A percentile compares a stretch with the other conserved stretches of the same genome.
These are phyloP conservation scores for Mesoclemmys tuberculata DNA, from an alignment of 2,113 vertebrate species.

Conservation along the genomic window DNA sequence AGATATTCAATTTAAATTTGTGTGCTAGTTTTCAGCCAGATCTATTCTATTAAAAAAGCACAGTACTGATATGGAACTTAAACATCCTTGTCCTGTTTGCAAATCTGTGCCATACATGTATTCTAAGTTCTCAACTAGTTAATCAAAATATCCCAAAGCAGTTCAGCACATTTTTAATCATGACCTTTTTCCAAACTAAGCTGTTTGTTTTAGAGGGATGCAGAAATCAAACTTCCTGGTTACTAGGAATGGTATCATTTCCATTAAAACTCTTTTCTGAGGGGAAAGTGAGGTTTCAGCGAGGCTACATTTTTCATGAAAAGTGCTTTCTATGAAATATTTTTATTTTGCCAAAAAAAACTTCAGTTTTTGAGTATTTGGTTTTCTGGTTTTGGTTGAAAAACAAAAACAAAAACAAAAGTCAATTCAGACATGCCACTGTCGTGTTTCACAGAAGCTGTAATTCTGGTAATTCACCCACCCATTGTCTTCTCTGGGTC, in stretches of 20 bases:
- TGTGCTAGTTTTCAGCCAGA: background rate
- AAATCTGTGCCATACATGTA: background rate
- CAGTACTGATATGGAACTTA: background rate
- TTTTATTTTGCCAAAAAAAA: background rate
- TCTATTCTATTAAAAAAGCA: background rate
- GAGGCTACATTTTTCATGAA: background rate
- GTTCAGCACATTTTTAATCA: background rate
- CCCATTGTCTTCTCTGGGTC: too few species aligned
- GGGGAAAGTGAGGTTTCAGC: constrained; percentile 4
- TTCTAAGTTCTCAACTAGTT: background rate
- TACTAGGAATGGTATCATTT: background rate
- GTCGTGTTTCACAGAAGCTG: background rate
- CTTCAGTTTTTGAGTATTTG: background rate
- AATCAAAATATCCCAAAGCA: constrained; percentile 19
- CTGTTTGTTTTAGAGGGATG: background rate
- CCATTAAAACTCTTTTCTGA: background rate
- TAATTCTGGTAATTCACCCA: too few species aligned
- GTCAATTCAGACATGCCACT: background rate
- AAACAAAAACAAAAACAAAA: background rate
- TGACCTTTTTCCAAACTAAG: background rate
- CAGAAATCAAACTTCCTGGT: background rate
- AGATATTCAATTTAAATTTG: background rate
- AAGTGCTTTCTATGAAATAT: background rate
- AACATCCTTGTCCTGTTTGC: background rate
- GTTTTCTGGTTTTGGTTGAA: background rate